Evolutionary conservation across 2,888 invertebrate species (phyloP), one percentile per base, ranked within the genome.

Genomic region (Amphipoea oculea): DNA sequence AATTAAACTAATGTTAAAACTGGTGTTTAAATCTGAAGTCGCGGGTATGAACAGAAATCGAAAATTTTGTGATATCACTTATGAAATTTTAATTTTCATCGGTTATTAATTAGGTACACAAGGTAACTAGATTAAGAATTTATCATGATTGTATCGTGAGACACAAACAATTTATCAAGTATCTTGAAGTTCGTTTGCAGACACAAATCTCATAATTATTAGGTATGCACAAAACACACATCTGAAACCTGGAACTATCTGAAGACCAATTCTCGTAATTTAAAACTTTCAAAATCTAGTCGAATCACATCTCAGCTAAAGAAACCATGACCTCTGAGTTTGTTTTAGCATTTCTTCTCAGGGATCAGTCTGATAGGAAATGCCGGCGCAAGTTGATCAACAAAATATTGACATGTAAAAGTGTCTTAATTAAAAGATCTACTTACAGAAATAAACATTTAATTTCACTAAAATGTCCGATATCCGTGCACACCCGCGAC

Each of bases 1-100:
- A 84, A 82, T 74, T 82, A 76, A 88, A 79, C n/a, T 86, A 83
- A 78, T 9, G 68, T 77, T 86, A 66, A 73, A 87, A 73, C 82
- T 76, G 85, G 7, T 82, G 57, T 85, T 62, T 74, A 73, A 79
- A 76, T 78, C 45, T 62, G n/a, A 51, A 23, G 73, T 60, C 20
- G 72, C 67, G 42, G n/a, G n/a, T 36, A 23, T 73, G 65, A n/a
- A 42, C 72, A 42, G 66, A 73, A 62, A 70, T 72, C 70, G 40
- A 67, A 29, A 36, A 12, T 65, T 75, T 12, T 63, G 0, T 66
- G 23, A 60, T 36, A 48, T 51, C 9, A 69, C 36, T 54, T 57
- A 51, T 45, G 7, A 17, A n/a, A 51, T n/a, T 40, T 14, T n/a
- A 71, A 36, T n/a, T 1, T 71, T 71, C 23, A 6, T 29, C 20